Evolutionary conservation across 1,140 invertebrate species (phyloP).

Genomic region (Nasonia longicornis): DNA sequence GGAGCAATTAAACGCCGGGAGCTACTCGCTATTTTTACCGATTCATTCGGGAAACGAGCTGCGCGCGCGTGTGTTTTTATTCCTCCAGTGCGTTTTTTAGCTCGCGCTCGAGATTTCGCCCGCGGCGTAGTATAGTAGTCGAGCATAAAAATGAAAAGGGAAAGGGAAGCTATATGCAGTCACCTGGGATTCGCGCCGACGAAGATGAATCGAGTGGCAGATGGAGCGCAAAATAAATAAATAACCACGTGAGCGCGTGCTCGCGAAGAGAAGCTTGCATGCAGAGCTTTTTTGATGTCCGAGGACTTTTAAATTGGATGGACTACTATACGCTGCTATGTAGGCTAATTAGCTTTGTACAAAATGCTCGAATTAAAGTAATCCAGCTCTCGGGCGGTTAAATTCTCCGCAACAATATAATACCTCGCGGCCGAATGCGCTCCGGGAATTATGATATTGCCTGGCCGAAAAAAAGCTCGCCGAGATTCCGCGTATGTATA

Average conservation of each 20-base stretch:
- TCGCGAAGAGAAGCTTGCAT: no score
- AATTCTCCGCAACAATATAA: not conserved
- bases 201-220: constrained; percentile 18
- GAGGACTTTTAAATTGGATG: not conserved
- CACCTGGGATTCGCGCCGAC: not conserved
- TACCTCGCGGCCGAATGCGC: not conserved
- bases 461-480: not conserved
- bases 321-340: no score
- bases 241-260: not conserved
- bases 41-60: constrained; percentile 18
- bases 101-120: constrained; percentile 14
- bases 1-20: constrained; percentile 28
- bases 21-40: constrained; percentile 11
- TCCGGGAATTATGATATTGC: not conserved
- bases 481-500: no score
- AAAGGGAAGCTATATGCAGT: not conserved
- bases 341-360: no score
- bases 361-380: not conserved
- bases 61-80: constrained; percentile 11
- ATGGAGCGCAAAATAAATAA: not conserved
- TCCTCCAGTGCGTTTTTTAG: not conserved
- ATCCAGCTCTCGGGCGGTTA: not conserved
- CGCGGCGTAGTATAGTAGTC: no score
- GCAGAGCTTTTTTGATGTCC: not conserved
- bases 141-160: not conserved